phyloP scores from a whole-genome alignment of 2,888 invertebrate species.

The Zygothrica quintamaculata region DNA sequence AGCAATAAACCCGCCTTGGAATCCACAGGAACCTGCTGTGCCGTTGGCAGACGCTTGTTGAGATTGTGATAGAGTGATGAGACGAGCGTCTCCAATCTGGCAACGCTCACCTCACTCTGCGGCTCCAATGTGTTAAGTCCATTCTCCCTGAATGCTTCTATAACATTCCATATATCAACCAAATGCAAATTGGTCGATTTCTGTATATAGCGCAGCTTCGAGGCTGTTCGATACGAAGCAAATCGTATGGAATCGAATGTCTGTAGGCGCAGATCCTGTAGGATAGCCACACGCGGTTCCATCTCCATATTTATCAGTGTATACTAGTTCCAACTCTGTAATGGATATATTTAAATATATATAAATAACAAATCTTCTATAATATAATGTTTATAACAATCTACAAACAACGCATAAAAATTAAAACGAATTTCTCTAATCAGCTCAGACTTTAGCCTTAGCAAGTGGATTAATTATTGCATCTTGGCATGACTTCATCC shows the following conservation, averaged over 20 bases:
- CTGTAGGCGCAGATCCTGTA: slow-evolving; percentile 94
- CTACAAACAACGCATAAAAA: slow-evolving; percentile 28
- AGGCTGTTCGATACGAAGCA: slow-evolving; percentile 98
- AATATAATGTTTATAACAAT: too few relatives aligned
- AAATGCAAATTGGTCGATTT: slow-evolving; percentile 97
- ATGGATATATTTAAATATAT: too few relatives aligned
- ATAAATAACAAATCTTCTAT: too few relatives aligned
- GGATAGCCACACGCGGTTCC: slow-evolving; percentile 90
- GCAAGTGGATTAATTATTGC: slow-evolving; percentile 15
- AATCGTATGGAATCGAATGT: slow-evolving; percentile 98
- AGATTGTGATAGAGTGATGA: slow-evolving; percentile 96
- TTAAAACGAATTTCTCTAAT: slow-evolving; percentile 17
- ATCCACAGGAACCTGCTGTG: slow-evolving; percentile 97
- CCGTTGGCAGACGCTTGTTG: slow-evolving; percentile 97
- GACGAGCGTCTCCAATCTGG: slow-evolving; percentile 95
- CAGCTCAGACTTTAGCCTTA: slow-evolving; percentile 6
- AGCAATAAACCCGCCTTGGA: slow-evolving; percentile 94
- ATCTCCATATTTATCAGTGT: slow-evolving; percentile 81
- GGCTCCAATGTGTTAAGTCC: slow-evolving; percentile 97
- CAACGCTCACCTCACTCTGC: slow-evolving; percentile 93
- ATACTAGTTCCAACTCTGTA: slow-evolving; percentile 28
- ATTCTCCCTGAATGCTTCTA: slow-evolving; percentile 99
- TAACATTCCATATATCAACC: slow-evolving; percentile 99
- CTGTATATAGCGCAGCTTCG: slow-evolving; percentile 98
- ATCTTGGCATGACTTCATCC: slow-evolving; percentile 4